Conservation (phyloP, 2,113 vertebrate species). For the Neolamprologus modestus region DNA sequence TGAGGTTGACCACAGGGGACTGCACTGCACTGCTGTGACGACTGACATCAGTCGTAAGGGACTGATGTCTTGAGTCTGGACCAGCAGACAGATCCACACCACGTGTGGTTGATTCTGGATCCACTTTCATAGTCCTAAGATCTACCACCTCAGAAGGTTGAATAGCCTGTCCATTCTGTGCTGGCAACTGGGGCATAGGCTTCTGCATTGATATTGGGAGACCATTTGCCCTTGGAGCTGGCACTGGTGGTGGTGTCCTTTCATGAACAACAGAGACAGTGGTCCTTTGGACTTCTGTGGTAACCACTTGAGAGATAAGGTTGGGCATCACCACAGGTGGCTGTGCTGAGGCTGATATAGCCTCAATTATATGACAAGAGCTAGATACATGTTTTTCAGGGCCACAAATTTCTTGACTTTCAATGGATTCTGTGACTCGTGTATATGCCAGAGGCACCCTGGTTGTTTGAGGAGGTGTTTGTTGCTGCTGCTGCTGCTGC, state of each 20-base stretch:
- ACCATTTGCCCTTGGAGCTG: conserved; percentile 66
- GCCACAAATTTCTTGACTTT: conserved; percentile 75
- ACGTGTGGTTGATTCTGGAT: conserved; percentile 71
- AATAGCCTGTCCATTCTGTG: conserved; percentile 74
- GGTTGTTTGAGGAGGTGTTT: conserved; percentile 58
- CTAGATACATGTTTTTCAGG: conserved; percentile 73
- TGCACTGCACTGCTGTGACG: conserved; percentile 86
- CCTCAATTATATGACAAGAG: conserved; percentile 74
- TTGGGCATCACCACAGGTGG: conserved; percentile 64
- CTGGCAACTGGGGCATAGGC: conserved; percentile 63
- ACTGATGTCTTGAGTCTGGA: conserved; percentile 75
- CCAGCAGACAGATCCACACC: conserved; percentile 75
- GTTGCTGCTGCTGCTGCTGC: conserved; percentile 39
- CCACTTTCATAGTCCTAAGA: conserved; percentile 84
- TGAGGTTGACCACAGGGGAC: conserved; percentile 89
- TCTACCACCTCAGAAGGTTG: conserved; percentile 84
- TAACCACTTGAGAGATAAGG: conserved; percentile 74
- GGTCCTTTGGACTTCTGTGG: conserved; percentile 76
- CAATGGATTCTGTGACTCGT: conserved; percentile 74
- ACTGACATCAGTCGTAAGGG: conserved; percentile 62
- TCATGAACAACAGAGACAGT: conserved; percentile 75
- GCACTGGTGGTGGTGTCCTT: conserved; percentile 58
- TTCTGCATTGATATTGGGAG: conserved; percentile 68
- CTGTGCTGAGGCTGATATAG: conserved; percentile 70
- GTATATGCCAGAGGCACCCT: conserved; percentile 75